Evolutionary conservation across 2,888 invertebrate genomes (phyloP), one percentile per base, ranked within the genome.

Genomic region (Eupithecia inturbata): DNA sequence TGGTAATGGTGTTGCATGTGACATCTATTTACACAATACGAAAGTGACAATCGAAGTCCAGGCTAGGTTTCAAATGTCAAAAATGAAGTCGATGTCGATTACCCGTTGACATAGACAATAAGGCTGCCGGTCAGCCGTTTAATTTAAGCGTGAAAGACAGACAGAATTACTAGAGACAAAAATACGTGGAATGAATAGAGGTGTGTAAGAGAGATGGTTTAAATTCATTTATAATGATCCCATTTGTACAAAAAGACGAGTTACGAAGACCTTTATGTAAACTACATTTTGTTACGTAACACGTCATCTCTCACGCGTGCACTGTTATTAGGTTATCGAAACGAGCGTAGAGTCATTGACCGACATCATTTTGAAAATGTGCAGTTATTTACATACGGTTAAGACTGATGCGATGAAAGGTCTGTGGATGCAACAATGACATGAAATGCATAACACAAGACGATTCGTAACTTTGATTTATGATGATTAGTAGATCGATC

Each of bases 261-360:
- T 28, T 28, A 60, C 16, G 60, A 60, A 16, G 12, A 60, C 7
- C 26, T 31, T 31, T 62, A 62, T 19, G 3, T 62, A 31, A 62
- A 62, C 19, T 31, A 31, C 28, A 60, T n/a, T 53, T 53, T 31
- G 16, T 62, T 62, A 62, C 22, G 19, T 62, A 62, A 62, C 62
- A 62, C 62, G 31, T 19, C 6, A 19, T 57, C 57, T 57, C 26
- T 57, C 57, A 22, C 22, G 57, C 31, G 19, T 0, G 31, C 62
- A 62, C 31, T 62, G 28, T 62, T 19, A 62, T 62, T 62, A 31
- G 31, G 31, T 6, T 16, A 62, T 7, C 31, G 31, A 3, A 2
- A 62, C 62, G 31, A 62, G 19, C 62, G 19, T 31, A 19, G 26
- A 57, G 57, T 57, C 26, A 26, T 14, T 57, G 57, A 57, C 57